Conservation (phyloP, 2,113 vertebrate genomes). For the Pionites leucogaster region DNA sequence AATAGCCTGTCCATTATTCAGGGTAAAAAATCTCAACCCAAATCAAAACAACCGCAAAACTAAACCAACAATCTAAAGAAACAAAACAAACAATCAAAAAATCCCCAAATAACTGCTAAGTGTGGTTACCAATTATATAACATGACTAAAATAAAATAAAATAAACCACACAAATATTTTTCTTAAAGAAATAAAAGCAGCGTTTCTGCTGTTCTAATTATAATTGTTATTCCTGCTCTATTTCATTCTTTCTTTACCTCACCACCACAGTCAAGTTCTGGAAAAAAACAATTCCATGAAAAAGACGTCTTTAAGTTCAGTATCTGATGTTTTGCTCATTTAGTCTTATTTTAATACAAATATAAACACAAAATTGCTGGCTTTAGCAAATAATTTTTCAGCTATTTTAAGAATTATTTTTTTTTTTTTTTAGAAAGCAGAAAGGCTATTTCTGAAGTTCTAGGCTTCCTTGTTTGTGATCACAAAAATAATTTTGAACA, state of each 20-base stretch:
- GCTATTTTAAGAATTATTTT: not conserved
- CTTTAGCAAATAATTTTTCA: not conserved
- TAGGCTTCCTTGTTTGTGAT: not conserved
- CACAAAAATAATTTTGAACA: not conserved
- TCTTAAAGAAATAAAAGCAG: not conserved
- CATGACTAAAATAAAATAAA: not conserved
- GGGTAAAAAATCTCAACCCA: not conserved
- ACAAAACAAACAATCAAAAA: not conserved
- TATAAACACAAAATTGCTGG: not conserved
- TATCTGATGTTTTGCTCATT: not conserved
- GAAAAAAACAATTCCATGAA: not conserved
- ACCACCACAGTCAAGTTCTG: not conserved
- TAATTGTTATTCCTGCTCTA: not conserved
- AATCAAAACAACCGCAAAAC: not conserved
- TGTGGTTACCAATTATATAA: rapidly evolving
- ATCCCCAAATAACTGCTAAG: not conserved
- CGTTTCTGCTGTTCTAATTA: not conserved
- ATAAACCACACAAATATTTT: not conserved
- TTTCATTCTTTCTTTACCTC: not conserved
- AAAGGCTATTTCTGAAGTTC: not conserved
- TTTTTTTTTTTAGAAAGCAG: not conserved
- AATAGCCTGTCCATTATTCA: not conserved
- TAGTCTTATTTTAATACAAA: not conserved
- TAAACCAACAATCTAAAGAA: not conserved
- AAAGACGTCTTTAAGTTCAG: not conserved